Evolutionary conservation across 2,113 vertebrate species (phyloP).

Genomic region (Pterocles gutturalis): DNA sequence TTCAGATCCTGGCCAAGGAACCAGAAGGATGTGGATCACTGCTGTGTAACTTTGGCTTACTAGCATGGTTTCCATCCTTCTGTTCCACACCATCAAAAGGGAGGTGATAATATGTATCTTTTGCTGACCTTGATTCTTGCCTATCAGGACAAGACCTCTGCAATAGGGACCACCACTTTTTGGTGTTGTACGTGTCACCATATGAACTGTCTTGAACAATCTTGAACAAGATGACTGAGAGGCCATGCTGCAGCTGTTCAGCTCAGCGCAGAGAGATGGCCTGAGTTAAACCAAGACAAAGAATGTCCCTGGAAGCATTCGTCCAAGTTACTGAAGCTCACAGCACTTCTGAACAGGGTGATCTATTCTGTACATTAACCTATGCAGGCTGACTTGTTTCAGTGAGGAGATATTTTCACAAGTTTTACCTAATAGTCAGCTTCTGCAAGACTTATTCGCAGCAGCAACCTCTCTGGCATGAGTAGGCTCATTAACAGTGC

Average conservation of each 20-base stretch:
- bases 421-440: not conserved
- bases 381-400: not conserved
- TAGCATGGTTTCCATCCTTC: not conserved
- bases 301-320: not conserved
- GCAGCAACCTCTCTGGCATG: not conserved
- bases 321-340: not conserved
- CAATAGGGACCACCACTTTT: not conserved
- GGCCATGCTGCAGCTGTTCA: not conserved
- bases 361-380: not conserved
- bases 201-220: not conserved
- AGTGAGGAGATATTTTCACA: not conserved
- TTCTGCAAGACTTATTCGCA: not conserved
- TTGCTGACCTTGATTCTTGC: not conserved
- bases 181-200: not conserved
- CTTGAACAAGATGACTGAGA: not conserved
- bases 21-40: not conserved
- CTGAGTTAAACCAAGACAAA: not conserved
- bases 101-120: rapidly evolving
- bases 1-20: not conserved
- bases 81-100: not conserved
- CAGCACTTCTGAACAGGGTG: not conserved
- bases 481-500: not conserved
- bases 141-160: not conserved
- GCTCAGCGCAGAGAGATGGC: not conserved
- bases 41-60: not conserved